A percentile compares a stretch with the other conserved stretches of the same genome.
Conservation (phyloP, 2,797 vertebrate genomes). For the Pangasius macronema region DNA sequence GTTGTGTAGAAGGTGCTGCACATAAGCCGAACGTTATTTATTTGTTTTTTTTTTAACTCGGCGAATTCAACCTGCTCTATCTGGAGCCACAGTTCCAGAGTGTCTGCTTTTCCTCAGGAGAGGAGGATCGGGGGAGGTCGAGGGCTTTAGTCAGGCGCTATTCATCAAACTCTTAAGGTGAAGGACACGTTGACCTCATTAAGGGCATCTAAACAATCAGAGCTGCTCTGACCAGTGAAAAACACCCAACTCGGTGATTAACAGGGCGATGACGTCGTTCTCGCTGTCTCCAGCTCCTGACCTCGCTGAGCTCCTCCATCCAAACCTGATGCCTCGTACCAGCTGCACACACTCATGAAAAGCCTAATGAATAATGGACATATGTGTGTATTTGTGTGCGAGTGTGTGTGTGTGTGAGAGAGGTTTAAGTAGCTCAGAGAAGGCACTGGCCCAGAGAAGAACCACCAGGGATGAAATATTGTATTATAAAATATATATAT, state of each 20-base stretch:
- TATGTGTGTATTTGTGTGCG: background rate
- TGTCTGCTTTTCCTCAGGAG: background rate
- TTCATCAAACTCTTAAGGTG: slow-evolving; percentile 49
- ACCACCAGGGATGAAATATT: background rate
- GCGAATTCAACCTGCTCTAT: background rate
- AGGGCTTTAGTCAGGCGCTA: slow-evolving; percentile 5
- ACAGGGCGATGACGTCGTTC: background rate
- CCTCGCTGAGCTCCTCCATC: background rate
- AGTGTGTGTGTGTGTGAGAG: background rate
- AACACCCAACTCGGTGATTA: background rate
- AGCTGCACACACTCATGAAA: background rate
- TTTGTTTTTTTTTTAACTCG: no score
- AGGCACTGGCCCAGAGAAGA: background rate
- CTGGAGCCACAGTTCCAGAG: background rate
- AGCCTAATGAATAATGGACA: background rate
- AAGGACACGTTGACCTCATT: slow-evolving; percentile 44
- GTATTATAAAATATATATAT: no score
- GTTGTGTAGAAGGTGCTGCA: background rate
- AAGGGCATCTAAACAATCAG: background rate
- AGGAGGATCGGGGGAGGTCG: background rate
- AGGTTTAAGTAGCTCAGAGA: background rate
- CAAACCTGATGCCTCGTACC: no score
- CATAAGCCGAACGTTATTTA: background rate
- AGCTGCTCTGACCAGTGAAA: background rate
- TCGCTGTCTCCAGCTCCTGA: background rate